phyloP scores from a whole-genome alignment of 2,797 vertebrate species.

The Netta rufina region DNA sequence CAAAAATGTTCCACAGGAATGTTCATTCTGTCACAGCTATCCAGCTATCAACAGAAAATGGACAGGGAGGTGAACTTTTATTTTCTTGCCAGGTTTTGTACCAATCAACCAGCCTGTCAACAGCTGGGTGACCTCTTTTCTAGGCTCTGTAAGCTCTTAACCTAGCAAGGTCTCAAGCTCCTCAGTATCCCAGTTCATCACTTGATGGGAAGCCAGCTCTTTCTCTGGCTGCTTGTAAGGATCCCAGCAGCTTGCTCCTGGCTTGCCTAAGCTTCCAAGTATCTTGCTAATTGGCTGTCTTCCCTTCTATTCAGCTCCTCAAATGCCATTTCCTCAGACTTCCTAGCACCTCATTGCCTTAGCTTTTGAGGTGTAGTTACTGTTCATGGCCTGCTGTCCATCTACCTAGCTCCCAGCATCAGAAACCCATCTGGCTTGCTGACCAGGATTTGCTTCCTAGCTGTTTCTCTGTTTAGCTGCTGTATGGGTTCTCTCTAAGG shows the following conservation, averaged over 20 bases:
- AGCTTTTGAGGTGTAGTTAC: background rate
- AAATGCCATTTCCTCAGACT: background rate
- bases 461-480: background rate
- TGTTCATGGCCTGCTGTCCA: background rate
- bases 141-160: background rate
- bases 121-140: conserved; percentile 23
- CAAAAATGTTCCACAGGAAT: conserved; percentile 44
- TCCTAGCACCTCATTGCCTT: background rate
- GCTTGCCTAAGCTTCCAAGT: background rate
- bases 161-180: background rate
- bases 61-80: conserved; percentile 20
- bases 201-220: conserved; percentile 14
- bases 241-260: background rate
- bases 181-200: background rate
- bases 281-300: background rate
- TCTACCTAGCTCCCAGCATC: background rate
- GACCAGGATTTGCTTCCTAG: background rate
- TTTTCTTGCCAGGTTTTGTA: conserved; percentile 40
- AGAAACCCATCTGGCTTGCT: background rate
- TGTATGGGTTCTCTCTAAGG: background rate
- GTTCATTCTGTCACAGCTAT: conserved; percentile 40
- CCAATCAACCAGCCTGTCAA: conserved; percentile 30
- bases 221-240: background rate
- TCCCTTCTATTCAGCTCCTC: background rate
- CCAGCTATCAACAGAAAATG: conserved; percentile 31